Evolutionary conservation across 2,113 vertebrate genomes (phyloP).

Genomic region (Camelus bactrianus): DNA sequence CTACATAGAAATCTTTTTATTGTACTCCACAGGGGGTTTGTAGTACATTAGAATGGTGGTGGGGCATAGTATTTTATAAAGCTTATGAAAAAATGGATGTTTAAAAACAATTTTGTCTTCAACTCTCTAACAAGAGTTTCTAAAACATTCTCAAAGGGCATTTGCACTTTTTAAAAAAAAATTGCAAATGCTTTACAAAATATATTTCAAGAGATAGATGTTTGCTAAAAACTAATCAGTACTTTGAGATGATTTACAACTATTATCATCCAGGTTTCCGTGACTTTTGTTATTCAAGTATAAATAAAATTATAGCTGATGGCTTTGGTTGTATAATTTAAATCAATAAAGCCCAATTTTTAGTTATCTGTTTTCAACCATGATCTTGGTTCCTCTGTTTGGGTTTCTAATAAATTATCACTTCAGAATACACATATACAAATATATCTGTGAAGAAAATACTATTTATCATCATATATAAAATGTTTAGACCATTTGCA

Average conservation of each 20-base stretch:
- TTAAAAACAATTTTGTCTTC: conserved; percentile 1
- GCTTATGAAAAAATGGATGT: conserved; percentile 17
- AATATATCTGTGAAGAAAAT: neutral
- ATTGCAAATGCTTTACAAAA: neutral
- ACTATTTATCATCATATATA: neutral
- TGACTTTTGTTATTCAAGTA: neutral
- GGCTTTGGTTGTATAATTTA: neutral
- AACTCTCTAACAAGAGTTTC: neutral
- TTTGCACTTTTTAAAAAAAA: neutral
- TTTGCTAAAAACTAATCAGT: neutral
- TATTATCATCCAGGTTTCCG: neutral
- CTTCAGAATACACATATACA: neutral
- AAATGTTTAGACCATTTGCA: neutral
- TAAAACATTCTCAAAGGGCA: neutral
- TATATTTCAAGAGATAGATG: neutral
- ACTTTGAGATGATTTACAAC: neutral
- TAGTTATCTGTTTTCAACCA: neutral
- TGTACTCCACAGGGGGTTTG: conserved; percentile 44
- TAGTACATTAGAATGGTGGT: conserved; percentile 17
- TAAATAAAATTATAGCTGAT: neutral
- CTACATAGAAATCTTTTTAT: conserved; percentile 61
- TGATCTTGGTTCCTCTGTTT: neutral
- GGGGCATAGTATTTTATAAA: neutral
- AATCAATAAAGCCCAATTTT: neutral
- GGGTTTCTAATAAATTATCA: neutral